Evolutionary conservation across 2,797 vertebrate species (phyloP).

Genomic region (Takifugu ocellatus): DNA sequence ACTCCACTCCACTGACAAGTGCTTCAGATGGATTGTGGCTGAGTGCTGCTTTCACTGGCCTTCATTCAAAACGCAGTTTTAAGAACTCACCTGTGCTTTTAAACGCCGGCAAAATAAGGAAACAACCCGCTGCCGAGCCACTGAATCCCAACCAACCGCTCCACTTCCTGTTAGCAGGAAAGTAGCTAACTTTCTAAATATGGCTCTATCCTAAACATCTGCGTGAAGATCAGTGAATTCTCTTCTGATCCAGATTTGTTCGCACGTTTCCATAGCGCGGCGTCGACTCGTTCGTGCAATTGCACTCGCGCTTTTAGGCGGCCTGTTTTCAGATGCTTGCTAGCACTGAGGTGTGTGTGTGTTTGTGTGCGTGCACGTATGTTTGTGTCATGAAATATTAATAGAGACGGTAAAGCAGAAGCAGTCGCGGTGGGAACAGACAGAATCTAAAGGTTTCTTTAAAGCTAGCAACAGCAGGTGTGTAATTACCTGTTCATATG

Average conservation of each 20-base stretch:
- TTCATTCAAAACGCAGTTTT: not conserved
- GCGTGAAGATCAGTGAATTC: not conserved
- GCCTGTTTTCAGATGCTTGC: constrained; percentile 16
- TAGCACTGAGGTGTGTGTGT: constrained; percentile 15
- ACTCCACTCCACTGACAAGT: not conserved
- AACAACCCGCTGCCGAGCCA: not conserved
- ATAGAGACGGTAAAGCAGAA: constrained; percentile 47
- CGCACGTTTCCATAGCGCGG: not conserved
- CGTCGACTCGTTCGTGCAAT: constrained; percentile 4
- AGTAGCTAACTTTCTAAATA: too few relatives aligned
- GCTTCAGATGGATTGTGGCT: not conserved
- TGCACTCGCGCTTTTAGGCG: constrained; percentile 3
- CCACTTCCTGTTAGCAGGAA: too few relatives aligned
- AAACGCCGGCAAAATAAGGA: not conserved
- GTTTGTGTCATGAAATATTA: constrained; percentile 58
- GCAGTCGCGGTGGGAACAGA: constrained; percentile 19
- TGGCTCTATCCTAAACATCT: too few relatives aligned
- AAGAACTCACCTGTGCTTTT: not conserved
- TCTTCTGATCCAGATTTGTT: not conserved
- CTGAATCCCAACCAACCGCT: too few relatives aligned
- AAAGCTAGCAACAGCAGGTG: constrained; percentile 9
- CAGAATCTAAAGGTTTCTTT: constrained; percentile 20
- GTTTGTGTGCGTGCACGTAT: constrained; percentile 22
- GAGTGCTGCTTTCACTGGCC: too few relatives aligned
- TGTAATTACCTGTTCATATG: too few relatives aligned